Percentiles rank a stretch among this genome's conserved stretches.
These are phyloP conservation scores for Mya arenaria DNA, from an alignment of 1,140 invertebrate genomes.

Conservation along the genomic window DNA sequence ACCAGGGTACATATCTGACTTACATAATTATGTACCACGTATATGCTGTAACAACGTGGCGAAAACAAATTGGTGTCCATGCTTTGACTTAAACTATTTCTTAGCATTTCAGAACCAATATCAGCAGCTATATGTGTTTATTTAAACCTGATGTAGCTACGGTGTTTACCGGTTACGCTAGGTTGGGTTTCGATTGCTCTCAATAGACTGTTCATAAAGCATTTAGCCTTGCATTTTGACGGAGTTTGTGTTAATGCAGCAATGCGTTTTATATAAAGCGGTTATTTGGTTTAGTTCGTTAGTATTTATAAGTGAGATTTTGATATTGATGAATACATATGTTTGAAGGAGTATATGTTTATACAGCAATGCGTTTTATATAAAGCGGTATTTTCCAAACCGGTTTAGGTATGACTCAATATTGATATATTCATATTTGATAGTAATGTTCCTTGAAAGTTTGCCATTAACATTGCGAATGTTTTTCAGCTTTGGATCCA, in stretches of 20 bases:
- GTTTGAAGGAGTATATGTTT: neutral
- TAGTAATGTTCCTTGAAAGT: neutral
- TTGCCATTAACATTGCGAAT: neutral
- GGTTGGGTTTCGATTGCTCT: too few relatives aligned
- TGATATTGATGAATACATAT: neutral
- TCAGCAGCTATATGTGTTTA: too few relatives aligned
- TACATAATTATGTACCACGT: too few relatives aligned
- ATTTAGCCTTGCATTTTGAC: too few relatives aligned
- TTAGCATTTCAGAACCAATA: too few relatives aligned
- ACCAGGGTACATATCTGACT: too few relatives aligned
- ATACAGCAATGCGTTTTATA: neutral
- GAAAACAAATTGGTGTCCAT: too few relatives aligned
- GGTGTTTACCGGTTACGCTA: too few relatives aligned
- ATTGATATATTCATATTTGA: neutral
- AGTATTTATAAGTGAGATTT: neutral
- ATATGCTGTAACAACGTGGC: too few relatives aligned
- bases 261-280: neutral
- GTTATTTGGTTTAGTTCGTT: neutral
- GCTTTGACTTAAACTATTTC: too few relatives aligned
- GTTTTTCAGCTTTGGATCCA: constrained; percentile 80
- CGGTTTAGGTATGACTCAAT: neutral
- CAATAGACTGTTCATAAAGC: too few relatives aligned
- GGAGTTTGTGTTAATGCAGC: neutral
- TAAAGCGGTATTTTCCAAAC: neutral
- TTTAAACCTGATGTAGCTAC: too few relatives aligned